Base-by-base conservation (phyloP, 2,113 vertebrate species). In the Oxyruncus cristatus region DNA sequence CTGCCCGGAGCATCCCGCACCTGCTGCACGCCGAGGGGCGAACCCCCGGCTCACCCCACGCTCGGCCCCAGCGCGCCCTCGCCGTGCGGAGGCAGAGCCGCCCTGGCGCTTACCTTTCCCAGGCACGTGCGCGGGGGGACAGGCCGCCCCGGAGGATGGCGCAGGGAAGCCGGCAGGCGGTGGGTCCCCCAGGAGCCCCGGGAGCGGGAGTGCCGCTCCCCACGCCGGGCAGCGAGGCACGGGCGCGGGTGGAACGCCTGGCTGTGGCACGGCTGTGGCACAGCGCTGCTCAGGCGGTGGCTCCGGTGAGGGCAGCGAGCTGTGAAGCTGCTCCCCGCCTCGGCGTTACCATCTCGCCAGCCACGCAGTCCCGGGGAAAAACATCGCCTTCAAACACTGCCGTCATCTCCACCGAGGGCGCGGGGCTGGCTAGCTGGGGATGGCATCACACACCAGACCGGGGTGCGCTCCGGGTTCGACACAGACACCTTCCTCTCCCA, bases 71-170 rank as follows among this genome's bases (percentile, higher is more conserved):
- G 79, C 11, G 0, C 44, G 39, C 18, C 27, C 71, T n/a, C 35
- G 5, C 21, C 28, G 0, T 3, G 5, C n/a, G 35, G 46, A 37
- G 41, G 22, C 41, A 3, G 41, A 70, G 23, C 62, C 9, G 11
- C 91, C 77, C 49, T 47, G 11, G 61, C 6, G 1, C 92, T 94
- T 95, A 95, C 95, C 95, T 97, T 24, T 21, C 62, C 50, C 89
- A n/a, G 86, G 61, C 95, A 92, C 65, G 70, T 91, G 93, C 55
- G 3, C 2, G 1, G 17, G 62, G 70, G 85, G 59, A 39, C 41
- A n/a, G 85, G 65, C 63, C 20, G 6, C 42, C 55, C 42, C 26
- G 1, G 19, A 27, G 70, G 85, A 30, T 11, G 81, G 76, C 13
- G 4, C 55, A 16, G 75, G 44, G 59, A 24, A 42, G 84, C 17